Evolutionary conservation across 1,140 invertebrate species (phyloP), one percentile per base, ranked within the genome.

Genomic region (Drosophila willistoni): DNA sequence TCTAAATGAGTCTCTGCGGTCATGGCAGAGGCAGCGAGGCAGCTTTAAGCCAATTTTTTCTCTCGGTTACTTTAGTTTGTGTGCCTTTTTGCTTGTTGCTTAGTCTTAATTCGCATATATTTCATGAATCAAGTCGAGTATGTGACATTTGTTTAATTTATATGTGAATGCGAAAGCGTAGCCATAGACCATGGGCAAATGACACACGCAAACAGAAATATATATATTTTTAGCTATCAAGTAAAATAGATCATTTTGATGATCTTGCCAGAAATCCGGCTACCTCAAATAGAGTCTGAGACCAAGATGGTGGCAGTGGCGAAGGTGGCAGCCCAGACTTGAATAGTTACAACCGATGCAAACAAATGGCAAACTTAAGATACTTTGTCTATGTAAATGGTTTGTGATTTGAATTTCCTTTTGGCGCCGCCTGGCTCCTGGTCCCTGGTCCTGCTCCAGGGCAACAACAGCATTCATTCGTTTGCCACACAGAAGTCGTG

Each of bases 121-220:
- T 87, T 87, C 80, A 89, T 89, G 77, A 89, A 83, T 87, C 83
- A 89, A 89, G 84, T 83, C 39, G 55, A 89, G 80, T 78, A 71
- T 76, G 71, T 74, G 83, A 80, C 84, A 64, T 84, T 87, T 83
- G 57, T 81, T 89, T 89, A 89, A 89, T 89, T 89, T 89, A 89
- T 90, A 89, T 89, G 84, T 89, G 84, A 90, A 89, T 84, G 84
- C 81, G 84, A 81, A 87, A 73, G 84, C 84, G 80, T 74, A 84
- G 70, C 68, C 56, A 22, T 33, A 17, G 25, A 13, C 14, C 29
- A 57, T 59, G 55, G 59, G 14, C 25, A 64, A 29, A 34, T 57
- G 65, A 64, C 51, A 66, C 83, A 89, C 83, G 83, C 83, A 90
- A 79, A 55, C 83, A 65, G 19, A 80, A 87, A 79, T 87, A 36